Evolutionary conservation across 1,140 invertebrate species (phyloP), one percentile per base, ranked within the genome.

Genomic region (Phthorimaea operculella): DNA sequence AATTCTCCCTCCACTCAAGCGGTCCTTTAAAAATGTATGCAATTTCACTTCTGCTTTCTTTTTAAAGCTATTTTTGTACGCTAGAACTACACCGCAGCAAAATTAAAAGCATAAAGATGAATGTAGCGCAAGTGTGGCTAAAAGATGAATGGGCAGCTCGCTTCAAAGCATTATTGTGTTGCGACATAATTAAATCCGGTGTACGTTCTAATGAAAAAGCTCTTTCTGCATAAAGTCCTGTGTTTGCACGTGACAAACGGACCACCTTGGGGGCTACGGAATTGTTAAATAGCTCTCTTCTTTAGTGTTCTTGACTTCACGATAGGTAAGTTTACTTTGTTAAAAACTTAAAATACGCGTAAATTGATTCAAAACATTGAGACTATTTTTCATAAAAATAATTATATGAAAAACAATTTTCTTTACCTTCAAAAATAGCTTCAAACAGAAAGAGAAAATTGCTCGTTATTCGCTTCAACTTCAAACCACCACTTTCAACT

Each of bases 131-230:
- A 17, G 15, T 15, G 44, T 47, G 44, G 16, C 8, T 17, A 16
- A 47, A 9, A 39, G 42, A 55, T 18, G 48, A 59, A 33, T 55
- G 42, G 15, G 36, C 10, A 39, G 44, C 51, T 33, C 51, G 42
- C 48, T 57, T 60, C 59, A 61, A 61, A 62, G 51, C 60, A 53
- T 56, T 48, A 48, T 62, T 49, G 50, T 49, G 55, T 55, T 18
- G 49, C 12, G 34, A 60, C 17, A 15, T 62, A 62, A 62, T 62
- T 62, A 56, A 62, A 62, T 58, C 28, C 34, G 11, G 50, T 51
- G 28, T 16, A 15, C 8, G 44, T n/a, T 12, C 36, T 45, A 58
- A 62, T 58, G 51, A 58, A 61, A 62, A 62, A 56, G 17, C 54
- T 45, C 39, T 49, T 47, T 47, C n/a, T 47, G 44, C 44, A 47